A percentile compares a stretch with the other conserved stretches of the same genome.
These are phyloP conservation scores for Monoplex corrugatus DNA, from an alignment of 2,888 invertebrate species.

Conservation along the genomic window DNA sequence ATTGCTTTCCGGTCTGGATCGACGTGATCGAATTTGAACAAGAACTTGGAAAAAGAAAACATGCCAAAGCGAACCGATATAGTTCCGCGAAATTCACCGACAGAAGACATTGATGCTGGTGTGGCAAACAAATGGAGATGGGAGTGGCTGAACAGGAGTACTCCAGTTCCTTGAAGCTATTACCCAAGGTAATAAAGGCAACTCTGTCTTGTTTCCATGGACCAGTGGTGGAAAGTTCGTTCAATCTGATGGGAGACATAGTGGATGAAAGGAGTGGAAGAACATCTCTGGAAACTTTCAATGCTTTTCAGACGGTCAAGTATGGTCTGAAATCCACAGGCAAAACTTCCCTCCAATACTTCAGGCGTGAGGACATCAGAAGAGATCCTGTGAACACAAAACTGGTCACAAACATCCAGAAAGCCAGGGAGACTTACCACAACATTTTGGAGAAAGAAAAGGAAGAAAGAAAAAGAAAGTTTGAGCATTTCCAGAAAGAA, in stretches of 20 bases:
- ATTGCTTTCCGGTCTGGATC: no score
- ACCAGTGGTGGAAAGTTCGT: conserved; percentile 13
- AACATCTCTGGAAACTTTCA: not conserved
- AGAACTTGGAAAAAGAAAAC: no score
- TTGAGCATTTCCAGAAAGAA: not conserved
- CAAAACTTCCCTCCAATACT: no score
- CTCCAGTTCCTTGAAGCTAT: not conserved
- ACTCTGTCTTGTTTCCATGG: not conserved
- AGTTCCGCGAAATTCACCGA: no score
- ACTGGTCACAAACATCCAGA: no score
- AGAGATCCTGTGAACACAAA: no score
- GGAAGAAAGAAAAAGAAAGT: not conserved
- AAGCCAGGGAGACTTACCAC: not conserved
- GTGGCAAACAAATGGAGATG: no score
- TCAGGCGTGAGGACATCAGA: no score
- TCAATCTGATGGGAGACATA: not conserved
- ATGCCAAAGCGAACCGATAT: no score
- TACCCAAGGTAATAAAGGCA: not conserved
- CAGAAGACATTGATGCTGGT: no score
- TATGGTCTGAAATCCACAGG: not conserved
- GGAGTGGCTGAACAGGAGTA: no score
- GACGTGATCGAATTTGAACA: no score
- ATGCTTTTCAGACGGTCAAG: conserved; percentile 1
- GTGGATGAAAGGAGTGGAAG: conserved; percentile 19
- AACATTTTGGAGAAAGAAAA: not conserved